These are phyloP conservation scores for Nephrotoma flavescens DNA, from an alignment of 2,888 invertebrate genomes.

Conservation along the genomic window DNA sequence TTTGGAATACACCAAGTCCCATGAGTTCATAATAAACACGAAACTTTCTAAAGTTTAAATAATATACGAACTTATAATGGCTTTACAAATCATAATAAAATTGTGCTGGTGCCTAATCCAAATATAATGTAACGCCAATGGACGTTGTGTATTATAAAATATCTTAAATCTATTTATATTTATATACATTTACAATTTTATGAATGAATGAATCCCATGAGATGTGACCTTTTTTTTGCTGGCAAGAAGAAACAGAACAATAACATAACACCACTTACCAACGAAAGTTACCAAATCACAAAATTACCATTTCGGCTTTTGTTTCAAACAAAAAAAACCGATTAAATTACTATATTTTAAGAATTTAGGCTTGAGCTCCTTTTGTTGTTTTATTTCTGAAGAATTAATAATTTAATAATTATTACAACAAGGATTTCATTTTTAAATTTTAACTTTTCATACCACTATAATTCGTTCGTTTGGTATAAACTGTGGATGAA, in stretches of 20 bases:
- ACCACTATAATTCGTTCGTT: not conserved
- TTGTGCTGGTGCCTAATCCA: not conserved
- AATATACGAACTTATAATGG: not conserved
- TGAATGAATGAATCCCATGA: not conserved
- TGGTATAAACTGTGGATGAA: not conserved
- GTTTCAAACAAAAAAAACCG: not conserved
- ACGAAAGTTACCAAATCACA: not conserved
- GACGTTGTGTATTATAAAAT: not conserved
- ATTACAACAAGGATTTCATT: not conserved
- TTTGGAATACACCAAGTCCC: too few relatives aligned
- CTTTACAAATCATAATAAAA: not conserved
- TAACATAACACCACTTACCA: not conserved
- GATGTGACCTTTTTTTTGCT: not conserved
- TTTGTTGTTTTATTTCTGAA: not conserved
- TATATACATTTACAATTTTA: not conserved
- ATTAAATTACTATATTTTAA: not conserved
- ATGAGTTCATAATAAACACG: too few relatives aligned
- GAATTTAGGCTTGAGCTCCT: not conserved
- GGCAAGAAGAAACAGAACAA: not conserved
- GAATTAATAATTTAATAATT: not conserved
- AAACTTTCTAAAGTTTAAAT: not conserved
- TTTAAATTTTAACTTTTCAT: not conserved
- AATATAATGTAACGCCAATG: not conserved
- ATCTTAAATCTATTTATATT: not conserved
- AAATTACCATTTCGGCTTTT: not conserved